phyloP scores from a whole-genome alignment of 2,113 vertebrate species.

The Bos javanicus region DNA sequence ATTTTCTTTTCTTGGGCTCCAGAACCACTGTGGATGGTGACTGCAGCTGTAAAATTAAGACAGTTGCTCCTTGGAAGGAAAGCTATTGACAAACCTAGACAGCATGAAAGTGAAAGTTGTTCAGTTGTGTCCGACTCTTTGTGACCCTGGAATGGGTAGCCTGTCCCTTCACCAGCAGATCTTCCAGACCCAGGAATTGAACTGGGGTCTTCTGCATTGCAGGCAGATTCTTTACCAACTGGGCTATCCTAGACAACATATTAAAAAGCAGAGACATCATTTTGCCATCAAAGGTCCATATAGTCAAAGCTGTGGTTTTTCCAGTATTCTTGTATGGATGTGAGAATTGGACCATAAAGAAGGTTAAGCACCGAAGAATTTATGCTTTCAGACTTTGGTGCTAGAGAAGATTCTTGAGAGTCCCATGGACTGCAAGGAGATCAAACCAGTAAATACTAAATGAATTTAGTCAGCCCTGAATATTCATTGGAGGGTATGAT shows the following conservation, averaged over 20 bases:
- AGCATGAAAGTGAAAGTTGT: neutral
- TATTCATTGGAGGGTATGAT: neutral
- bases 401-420: neutral
- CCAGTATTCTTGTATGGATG: neutral
- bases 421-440: neutral
- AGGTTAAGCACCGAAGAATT: neutral
- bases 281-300: neutral
- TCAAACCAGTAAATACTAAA: neutral
- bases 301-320: neutral
- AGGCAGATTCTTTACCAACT: neutral
- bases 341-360: neutral
- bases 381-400: neutral
- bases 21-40: neutral
- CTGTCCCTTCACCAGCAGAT: neutral
- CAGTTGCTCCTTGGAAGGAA: neutral
- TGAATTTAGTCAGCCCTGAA: neutral
- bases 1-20: neutral
- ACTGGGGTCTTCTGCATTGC: neutral
- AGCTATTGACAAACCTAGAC: neutral
- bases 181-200: neutral
- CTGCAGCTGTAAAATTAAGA: neutral
- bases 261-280: neutral
- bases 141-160: neutral
- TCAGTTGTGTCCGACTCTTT: neutral
- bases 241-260: neutral